A percentile compares a stretch with the other conserved stretches of the same genome.
Conservation (phyloP, 23 tunicate species). For the Oikopleura albicans region DNA sequence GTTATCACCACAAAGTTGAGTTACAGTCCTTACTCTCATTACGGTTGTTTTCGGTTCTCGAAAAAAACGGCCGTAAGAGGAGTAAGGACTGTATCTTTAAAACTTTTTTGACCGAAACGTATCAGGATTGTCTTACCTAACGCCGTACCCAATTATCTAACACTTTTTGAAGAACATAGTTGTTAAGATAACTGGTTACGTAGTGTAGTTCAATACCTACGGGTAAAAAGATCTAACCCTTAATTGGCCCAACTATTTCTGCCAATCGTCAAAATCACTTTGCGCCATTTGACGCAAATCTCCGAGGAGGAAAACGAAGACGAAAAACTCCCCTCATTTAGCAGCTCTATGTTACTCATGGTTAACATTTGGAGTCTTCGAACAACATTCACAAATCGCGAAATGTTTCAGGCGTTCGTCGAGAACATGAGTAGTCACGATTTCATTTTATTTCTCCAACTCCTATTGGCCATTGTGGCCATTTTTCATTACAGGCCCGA, state of each 20-base stretch:
- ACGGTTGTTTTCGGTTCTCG: too few relatives aligned
- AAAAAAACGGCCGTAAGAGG: too few relatives aligned
- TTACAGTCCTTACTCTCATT: too few relatives aligned
- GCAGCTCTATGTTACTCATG: background rate
- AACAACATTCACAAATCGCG: background rate
- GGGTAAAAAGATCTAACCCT: too few relatives aligned
- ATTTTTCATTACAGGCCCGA: background rate
- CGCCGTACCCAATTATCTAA: too few relatives aligned
- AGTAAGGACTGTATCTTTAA: too few relatives aligned
- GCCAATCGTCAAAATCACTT: background rate
- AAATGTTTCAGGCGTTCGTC: background rate
- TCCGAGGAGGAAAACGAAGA: background rate
- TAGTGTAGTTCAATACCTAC: too few relatives aligned
- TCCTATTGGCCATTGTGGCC: background rate
- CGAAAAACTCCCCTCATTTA: background rate
- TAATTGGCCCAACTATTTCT: background rate
- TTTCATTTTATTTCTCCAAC: background rate
- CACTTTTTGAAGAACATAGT: too few relatives aligned
- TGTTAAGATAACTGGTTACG: too few relatives aligned
- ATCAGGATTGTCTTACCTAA: too few relatives aligned
- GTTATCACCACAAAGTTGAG: too few relatives aligned
- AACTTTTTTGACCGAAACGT: too few relatives aligned
- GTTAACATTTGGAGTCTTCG: background rate
- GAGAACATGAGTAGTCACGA: background rate
- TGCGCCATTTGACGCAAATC: background rate